Percentiles rank a stretch among this genome's conserved stretches.
Conservation (phyloP, 2,888 invertebrate genomes). For the Nezara viridula region DNA sequence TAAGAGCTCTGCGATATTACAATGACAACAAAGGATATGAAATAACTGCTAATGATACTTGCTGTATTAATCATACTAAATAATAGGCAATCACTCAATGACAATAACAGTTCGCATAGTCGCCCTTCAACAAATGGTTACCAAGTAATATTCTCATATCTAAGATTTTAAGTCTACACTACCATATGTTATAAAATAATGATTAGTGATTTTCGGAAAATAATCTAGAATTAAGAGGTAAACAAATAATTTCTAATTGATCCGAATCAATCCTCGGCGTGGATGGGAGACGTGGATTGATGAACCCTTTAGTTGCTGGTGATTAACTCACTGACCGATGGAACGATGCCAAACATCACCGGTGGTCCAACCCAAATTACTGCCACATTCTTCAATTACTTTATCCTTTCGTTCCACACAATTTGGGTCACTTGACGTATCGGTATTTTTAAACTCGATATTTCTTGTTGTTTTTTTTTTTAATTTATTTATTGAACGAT, state of each 20-base stretch:
- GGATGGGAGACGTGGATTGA: not conserved
- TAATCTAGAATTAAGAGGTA: not conserved
- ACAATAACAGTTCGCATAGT: not conserved
- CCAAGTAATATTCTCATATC: not conserved
- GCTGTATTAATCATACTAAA: constrained; percentile 1
- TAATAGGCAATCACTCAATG: not conserved
- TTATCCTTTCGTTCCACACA: not conserved
- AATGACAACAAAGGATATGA: not conserved
- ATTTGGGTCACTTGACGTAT: too few relatives aligned
- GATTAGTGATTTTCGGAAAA: too few relatives aligned
- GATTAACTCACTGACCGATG: not conserved
- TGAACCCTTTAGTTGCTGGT: not conserved
- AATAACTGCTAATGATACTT: not conserved
- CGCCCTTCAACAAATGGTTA: not conserved
- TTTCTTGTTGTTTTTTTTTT: too few relatives aligned
- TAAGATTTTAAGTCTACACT: too few relatives aligned
- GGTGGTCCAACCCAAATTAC: not conserved
- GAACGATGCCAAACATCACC: not conserved
- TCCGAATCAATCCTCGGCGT: not conserved
- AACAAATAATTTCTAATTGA: not conserved
- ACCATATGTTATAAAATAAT: too few relatives aligned
- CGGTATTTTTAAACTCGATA: too few relatives aligned
- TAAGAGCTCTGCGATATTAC: not conserved
- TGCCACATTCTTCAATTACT: not conserved
- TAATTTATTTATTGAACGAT: too few relatives aligned